These are phyloP conservation scores for Campoplex nolae DNA, from an alignment of 2,888 invertebrate genomes.

Conservation along the genomic window DNA sequence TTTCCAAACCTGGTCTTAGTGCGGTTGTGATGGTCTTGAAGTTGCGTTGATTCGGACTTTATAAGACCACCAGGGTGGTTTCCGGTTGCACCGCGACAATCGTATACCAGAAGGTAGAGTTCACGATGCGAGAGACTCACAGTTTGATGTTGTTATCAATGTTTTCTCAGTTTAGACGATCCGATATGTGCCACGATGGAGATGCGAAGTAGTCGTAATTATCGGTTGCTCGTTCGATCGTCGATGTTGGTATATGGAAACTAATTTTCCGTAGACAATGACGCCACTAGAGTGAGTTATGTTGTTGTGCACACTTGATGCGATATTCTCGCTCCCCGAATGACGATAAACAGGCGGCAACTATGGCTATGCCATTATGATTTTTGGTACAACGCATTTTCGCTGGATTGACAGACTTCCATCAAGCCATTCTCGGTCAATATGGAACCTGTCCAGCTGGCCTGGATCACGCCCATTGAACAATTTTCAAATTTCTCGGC, in stretches of 20 bases:
- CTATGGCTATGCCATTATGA: slow-evolving; percentile 1
- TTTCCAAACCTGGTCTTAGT: slow-evolving; percentile 2
- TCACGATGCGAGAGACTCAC: neutral
- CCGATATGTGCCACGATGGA: neutral
- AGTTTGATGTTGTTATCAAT: slow-evolving; percentile 14
- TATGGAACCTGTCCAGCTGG: neutral
- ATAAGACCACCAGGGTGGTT: neutral
- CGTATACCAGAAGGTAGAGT: neutral
- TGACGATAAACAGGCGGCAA: neutral
- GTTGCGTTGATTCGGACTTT: slow-evolving; percentile 20
- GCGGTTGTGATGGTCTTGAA: slow-evolving; percentile 1
- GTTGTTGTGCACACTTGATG: neutral
- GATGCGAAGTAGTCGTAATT: slow-evolving; percentile 1
- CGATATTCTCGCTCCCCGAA: neutral
- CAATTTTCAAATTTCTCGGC: neutral
- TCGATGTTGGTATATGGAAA: slow-evolving; percentile 4
- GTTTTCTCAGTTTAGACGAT: slow-evolving; percentile 23
- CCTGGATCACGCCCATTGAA: neutral
- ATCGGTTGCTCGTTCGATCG: slow-evolving; percentile 4
- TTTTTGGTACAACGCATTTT: neutral
- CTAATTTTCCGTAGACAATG: slow-evolving; percentile 4
- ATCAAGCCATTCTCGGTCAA: neutral
- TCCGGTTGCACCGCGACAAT: neutral
- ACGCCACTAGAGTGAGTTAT: neutral
- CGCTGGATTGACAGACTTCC: neutral